Evolutionary conservation across 2,113 vertebrate species (phyloP).

Genomic region (Tapirus terrestris): DNA sequence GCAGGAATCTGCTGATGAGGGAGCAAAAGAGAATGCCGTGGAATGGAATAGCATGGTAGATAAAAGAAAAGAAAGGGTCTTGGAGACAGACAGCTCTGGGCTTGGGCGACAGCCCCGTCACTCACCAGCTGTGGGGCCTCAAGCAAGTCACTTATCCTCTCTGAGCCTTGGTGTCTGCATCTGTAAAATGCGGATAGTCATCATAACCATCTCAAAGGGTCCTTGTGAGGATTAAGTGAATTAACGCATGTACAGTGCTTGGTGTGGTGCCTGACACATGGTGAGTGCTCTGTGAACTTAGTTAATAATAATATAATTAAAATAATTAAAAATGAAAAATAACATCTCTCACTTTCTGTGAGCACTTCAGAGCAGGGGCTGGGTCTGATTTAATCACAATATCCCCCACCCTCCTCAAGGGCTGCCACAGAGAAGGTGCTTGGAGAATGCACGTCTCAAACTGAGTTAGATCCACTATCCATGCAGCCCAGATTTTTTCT

Average conservation of each 20-base stretch:
- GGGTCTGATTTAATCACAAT: background rate
- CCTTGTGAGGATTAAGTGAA: background rate
- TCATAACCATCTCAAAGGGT: background rate
- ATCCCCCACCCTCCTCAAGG: fast-evolving
- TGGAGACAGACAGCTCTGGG: background rate
- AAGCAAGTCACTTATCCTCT: background rate
- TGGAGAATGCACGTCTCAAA: background rate
- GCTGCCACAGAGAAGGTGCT: background rate
- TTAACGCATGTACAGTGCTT: background rate
- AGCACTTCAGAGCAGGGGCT: background rate
- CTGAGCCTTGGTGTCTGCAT: background rate
- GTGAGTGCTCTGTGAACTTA: background rate
- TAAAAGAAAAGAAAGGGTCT: background rate
- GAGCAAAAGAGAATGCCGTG: background rate
- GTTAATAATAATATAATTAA: background rate
- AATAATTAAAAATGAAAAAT: background rate
- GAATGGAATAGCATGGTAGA: background rate
- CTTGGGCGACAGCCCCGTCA: background rate
- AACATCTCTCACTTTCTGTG: background rate
- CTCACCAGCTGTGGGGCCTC: background rate
- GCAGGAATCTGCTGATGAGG: background rate
- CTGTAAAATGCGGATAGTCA: background rate
- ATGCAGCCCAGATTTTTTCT: background rate
- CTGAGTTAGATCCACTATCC: background rate
- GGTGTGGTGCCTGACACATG: background rate